These are phyloP conservation scores for Armadillidium nasatum DNA, from an alignment of 1,140 invertebrate species.

Conservation along the genomic window DNA sequence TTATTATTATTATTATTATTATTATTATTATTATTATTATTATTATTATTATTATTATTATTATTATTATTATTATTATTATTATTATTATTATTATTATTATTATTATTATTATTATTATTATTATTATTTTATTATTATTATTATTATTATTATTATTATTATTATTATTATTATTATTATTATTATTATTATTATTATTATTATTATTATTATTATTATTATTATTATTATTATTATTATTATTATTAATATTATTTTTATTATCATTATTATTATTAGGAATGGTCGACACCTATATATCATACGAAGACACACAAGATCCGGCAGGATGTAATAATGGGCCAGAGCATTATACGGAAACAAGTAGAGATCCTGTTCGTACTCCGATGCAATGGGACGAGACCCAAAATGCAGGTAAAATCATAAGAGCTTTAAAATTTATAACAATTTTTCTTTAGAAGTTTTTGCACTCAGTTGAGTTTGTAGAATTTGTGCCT, in stretches of 20 bases:
- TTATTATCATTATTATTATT: too few species aligned
- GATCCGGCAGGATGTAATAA: constrained; percentile 44
- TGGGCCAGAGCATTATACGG: constrained; percentile 54
- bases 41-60: too few species aligned
- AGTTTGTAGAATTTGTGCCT: too few species aligned
- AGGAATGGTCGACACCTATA: constrained; percentile 1
- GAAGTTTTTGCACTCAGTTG: too few species aligned
- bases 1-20: too few species aligned
- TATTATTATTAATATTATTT: not conserved
- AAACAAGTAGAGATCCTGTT: constrained; percentile 59
- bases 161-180: not conserved
- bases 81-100: too few species aligned
- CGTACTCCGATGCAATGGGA: constrained; percentile 75
- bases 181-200: not conserved
- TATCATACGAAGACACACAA: not conserved
- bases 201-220: not conserved
- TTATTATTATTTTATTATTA: not conserved
- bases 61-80: too few species aligned
- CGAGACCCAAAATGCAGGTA: constrained; percentile 53
- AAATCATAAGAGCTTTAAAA: too few species aligned
- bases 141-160: not conserved
- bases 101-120: too few species aligned
- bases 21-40: too few species aligned
- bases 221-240: not conserved
- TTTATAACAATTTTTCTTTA: too few species aligned